phyloP scores from a whole-genome alignment of 2,888 invertebrate genomes.

The Mythimna albipuncta region DNA sequence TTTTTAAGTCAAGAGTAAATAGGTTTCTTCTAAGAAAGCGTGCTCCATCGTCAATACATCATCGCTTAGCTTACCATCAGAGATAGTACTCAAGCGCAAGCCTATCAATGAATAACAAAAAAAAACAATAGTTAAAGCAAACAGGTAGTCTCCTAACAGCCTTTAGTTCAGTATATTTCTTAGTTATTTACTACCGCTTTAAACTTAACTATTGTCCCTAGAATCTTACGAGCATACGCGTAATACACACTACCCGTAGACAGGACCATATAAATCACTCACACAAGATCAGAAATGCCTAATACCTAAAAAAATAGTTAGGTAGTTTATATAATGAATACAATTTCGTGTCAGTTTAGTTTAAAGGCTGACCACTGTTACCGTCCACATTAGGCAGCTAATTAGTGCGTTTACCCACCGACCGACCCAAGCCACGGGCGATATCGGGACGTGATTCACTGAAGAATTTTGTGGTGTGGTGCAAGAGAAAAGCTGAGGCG shows the following conservation, averaged over 20 bases:
- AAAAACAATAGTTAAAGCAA: too few species aligned
- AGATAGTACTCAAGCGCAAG: too few species aligned
- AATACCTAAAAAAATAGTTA: too few species aligned
- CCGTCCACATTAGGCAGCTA: conserved; percentile 48
- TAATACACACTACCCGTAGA: background rate
- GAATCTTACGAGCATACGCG: background rate
- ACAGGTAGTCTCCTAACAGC: too few species aligned
- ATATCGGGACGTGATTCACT: conserved; percentile 10
- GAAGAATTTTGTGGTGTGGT: conserved; percentile 7
- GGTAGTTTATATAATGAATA: background rate
- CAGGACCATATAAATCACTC: background rate
- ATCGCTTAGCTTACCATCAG: too few species aligned
- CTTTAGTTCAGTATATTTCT: background rate
- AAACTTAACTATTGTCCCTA: background rate
- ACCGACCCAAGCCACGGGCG: conserved; percentile 23
- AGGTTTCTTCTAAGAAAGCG: too few species aligned
- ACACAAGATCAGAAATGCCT: background rate
- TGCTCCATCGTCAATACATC: too few species aligned
- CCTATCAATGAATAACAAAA: too few species aligned
- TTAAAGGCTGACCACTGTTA: conserved; percentile 36
- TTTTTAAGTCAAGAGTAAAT: too few species aligned
- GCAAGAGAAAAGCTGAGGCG: conserved; percentile 8
- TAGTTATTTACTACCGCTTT: background rate
- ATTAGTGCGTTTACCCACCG: conserved; percentile 54
- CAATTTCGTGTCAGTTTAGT: conserved; percentile 1